Evolutionary conservation across 2,797 vertebrate genomes (phyloP).

Genomic region (Pseudochirops cupreus): DNA sequence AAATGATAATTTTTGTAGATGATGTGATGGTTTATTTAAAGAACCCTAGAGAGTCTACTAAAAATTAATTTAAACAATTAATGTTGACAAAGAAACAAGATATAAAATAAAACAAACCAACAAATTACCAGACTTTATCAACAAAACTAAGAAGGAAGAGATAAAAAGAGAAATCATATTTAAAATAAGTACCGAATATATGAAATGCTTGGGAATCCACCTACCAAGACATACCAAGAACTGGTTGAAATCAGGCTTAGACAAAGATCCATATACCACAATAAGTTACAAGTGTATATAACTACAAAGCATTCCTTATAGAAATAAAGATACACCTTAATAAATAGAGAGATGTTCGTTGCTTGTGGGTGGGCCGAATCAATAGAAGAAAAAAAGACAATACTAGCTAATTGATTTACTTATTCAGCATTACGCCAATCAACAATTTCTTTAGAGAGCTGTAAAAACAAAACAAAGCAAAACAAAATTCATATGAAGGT

Average conservation of each 20-base stretch:
- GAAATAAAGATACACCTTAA: background rate
- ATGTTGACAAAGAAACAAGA: background rate
- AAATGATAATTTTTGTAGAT: background rate
- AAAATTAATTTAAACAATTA: background rate
- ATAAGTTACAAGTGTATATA: background rate
- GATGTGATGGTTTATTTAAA: background rate
- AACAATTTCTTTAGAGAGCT: background rate
- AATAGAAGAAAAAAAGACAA: background rate
- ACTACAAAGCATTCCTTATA: background rate
- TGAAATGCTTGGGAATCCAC: background rate
- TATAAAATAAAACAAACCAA: background rate
- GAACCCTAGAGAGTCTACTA: background rate
- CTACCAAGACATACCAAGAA: background rate
- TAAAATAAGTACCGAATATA: background rate
- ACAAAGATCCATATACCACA: too few relatives aligned
- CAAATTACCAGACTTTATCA: background rate
- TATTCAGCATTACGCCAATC: background rate
- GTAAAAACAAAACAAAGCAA: background rate
- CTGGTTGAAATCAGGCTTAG: background rate
- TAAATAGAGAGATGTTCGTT: background rate
- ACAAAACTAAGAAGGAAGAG: background rate
- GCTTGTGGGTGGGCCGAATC: background rate
- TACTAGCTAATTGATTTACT: background rate
- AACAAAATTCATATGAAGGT: background rate
- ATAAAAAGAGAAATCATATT: background rate